Evolutionary conservation across 2,113 vertebrate genomes (phyloP), one percentile per base, ranked within the genome.

Genomic region (Apodemus speciosus): DNA sequence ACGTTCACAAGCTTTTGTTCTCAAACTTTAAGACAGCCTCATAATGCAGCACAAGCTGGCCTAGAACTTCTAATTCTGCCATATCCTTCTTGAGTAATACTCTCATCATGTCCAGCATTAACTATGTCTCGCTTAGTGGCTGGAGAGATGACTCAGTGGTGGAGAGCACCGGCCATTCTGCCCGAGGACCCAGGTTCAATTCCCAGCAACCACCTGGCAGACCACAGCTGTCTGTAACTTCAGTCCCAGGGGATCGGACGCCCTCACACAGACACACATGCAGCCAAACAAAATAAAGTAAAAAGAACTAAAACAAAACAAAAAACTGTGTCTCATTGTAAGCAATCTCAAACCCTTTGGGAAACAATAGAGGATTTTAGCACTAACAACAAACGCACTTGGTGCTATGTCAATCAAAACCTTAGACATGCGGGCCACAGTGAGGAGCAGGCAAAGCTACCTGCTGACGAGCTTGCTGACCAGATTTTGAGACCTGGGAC

Each of bases 321-420:
- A n/a, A 51, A 53, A 66, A 35, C 16, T 56, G 3, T 35, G 46
- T 56, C 51, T 85, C 73, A 83, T 1, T 87, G n/a, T 90, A 92
- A 85, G 51, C 20, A 93, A 85, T 62, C 46, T 91, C 38, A 85
- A 91, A 91, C 88, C 21, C 32, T 84, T 72, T 58, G 6, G 58
- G 58, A 92, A 94, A 89, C n/a, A 85, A 85, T 0, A 91, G 56
- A 76, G 85, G 87, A 86, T 72, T 35, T 51, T 91, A 80, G 66
- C 25, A 76, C 92, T 35, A 40, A 38, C 73, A 81, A 81, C 85
- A 73, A 66, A 80, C 25, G 20, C 15, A 62, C 25, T 11, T 62
- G 80, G 40, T 85, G n/a, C 21, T 62, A 10, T n/a, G 27, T 89
- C 46, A 83, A 69, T 62, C 14, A 71, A 88, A 94, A 25, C 20